Conservation (phyloP, 2,797 vertebrate species). For the Muscicapa striata region DNA sequence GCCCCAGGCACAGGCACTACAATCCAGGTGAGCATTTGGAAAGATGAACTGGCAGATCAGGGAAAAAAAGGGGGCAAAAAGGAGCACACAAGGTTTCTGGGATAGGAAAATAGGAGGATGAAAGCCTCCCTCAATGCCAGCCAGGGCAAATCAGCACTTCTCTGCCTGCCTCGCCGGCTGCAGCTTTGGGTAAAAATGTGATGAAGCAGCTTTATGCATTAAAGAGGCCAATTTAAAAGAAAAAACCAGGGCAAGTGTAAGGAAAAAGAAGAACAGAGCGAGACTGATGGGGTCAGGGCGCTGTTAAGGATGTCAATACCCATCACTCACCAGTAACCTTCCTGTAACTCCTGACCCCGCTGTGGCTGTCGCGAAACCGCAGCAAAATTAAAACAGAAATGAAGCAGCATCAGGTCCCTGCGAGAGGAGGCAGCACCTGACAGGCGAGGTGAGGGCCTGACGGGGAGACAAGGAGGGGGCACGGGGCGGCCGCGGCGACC, state of each 20-base stretch:
- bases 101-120: neutral
- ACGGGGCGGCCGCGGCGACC: neutral
- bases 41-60: neutral
- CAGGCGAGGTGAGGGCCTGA: constrained; percentile 24
- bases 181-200: constrained; percentile 7
- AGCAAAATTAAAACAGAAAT: constrained; percentile 59
- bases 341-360: constrained; percentile 52
- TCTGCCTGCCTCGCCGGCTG: neutral
- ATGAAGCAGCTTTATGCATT: constrained; percentile 53
- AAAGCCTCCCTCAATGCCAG: neutral
- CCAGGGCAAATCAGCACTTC: neutral
- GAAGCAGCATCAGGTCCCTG: constrained; percentile 26
- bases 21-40: neutral
- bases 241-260: constrained; percentile 53
- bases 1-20: fast-evolving
- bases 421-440: constrained; percentile 22
- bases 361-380: constrained; percentile 17
- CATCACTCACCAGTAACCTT: constrained; percentile 63
- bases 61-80: neutral
- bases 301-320: constrained; percentile 63
- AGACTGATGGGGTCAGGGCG: constrained; percentile 66
- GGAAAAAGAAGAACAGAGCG: constrained; percentile 40
- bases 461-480: neutral
- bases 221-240: constrained; percentile 49
- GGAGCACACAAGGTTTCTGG: fast-evolving